Evolutionary conservation across 2,888 invertebrate species (phyloP).

Genomic region (Cheilosia pagana): DNA sequence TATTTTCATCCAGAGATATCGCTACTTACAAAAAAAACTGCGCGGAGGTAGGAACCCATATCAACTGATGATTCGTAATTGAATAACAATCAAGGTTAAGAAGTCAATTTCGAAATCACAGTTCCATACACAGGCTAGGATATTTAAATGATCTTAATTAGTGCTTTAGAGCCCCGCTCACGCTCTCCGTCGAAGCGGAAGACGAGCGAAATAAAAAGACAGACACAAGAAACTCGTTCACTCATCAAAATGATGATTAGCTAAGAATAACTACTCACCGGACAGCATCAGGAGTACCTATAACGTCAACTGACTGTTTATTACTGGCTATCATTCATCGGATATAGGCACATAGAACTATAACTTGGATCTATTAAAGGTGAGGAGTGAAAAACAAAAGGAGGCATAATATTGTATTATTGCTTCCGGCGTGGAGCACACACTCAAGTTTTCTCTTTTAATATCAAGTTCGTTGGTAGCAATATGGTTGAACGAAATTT

Average conservation of each 20-base stretch:
- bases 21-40: no score
- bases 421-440: conserved; percentile 32
- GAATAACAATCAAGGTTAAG: not conserved
- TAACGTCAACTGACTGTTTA: conserved; percentile 17
- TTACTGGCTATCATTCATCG: conserved; percentile 21
- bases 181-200: conserved; percentile 8
- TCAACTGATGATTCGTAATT: not conserved
- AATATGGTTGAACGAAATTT: not conserved
- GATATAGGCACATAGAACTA: conserved; percentile 13
- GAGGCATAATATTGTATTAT: conserved; percentile 17
- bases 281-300: conserved; percentile 14
- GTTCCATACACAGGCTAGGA: conserved; percentile 29
- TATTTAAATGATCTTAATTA: conserved; percentile 48
- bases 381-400: conserved; percentile 8
- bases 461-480: not conserved
- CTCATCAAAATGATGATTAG: conserved; percentile 44
- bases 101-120: not conserved
- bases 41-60: no score
- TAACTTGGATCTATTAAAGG: conserved; percentile 32
- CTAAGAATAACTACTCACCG: conserved; percentile 15
- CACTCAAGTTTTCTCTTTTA: conserved; percentile 13
- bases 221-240: conserved; percentile 38
- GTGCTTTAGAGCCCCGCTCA: conserved; percentile 26
- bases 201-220: not conserved
- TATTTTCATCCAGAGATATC: no score